phyloP scores from a whole-genome alignment of 2,888 invertebrate species.

The Macroteleia sp. region DNA sequence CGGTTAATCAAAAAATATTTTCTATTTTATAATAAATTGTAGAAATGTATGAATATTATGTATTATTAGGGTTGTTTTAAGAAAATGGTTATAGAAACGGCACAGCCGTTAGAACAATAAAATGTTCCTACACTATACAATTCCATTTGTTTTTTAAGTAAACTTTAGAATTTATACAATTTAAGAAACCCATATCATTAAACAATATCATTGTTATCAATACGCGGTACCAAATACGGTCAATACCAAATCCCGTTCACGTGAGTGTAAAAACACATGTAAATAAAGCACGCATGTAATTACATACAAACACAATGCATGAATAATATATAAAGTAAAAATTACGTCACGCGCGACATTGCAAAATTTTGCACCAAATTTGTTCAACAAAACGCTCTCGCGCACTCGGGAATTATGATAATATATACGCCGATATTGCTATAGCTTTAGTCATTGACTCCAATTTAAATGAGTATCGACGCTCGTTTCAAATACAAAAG shows the following conservation, averaged over 20 bases:
- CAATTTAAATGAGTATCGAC: slow-evolving; percentile 59
- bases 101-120: too few relatives aligned
- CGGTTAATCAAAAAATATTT: too few relatives aligned
- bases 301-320: slow-evolving; percentile 54
- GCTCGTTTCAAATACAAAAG: slow-evolving; percentile 29
- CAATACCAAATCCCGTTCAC: slow-evolving; percentile 24
- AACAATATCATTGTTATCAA: too few relatives aligned
- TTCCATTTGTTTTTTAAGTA: too few relatives aligned
- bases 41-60: too few relatives aligned
- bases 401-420: slow-evolving; percentile 40
- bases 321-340: slow-evolving; percentile 55
- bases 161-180: too few relatives aligned
- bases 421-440: slow-evolving; percentile 44
- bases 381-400: slow-evolving; percentile 53
- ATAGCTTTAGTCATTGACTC: slow-evolving; percentile 58
- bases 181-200: too few relatives aligned
- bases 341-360: slow-evolving; percentile 36
- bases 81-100: too few relatives aligned
- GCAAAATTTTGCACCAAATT: slow-evolving; percentile 60
- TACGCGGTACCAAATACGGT: slow-evolving; percentile 21
- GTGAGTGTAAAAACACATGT: slow-evolving; percentile 39
- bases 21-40: too few relatives aligned
- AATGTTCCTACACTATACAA: too few relatives aligned
- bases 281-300: slow-evolving; percentile 32
- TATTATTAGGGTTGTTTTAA: too few relatives aligned